A percentile compares a stretch with the other conserved stretches of the same genome.
phyloP scores from a whole-genome alignment of 2,113 vertebrate genomes.

The Pelusios castaneus region DNA sequence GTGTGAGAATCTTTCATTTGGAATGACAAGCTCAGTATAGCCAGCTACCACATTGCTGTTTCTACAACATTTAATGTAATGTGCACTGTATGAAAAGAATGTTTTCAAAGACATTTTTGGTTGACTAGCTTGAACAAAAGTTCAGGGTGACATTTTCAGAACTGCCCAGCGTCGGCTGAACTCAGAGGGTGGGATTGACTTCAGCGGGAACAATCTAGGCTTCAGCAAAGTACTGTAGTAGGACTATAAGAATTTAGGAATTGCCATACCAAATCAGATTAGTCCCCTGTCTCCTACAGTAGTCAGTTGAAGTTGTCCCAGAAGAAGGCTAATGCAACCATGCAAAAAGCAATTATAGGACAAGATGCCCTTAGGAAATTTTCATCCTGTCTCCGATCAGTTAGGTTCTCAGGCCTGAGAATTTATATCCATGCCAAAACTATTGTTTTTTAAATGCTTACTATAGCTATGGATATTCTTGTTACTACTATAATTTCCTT shows the following conservation, averaged over 20 bases:
- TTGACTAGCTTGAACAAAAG: neutral
- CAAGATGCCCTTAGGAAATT: neutral
- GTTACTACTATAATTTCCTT: slow-evolving; percentile 50
- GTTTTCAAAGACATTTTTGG: neutral
- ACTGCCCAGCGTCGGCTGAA: neutral
- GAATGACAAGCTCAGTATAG: slow-evolving; percentile 5
- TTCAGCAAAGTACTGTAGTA: neutral
- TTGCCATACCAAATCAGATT: neutral
- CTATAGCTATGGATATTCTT: slow-evolving; percentile 28
- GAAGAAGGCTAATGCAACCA: neutral
- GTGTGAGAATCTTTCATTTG: slow-evolving; percentile 25
- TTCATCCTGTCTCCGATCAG: neutral
- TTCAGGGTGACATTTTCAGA: neutral
- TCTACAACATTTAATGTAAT: neutral
- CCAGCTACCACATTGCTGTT: slow-evolving; percentile 20
- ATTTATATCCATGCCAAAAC: neutral
- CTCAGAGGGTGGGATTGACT: neutral
- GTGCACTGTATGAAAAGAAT: neutral
- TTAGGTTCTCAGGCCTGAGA: neutral
- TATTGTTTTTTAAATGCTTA: slow-evolving; percentile 30
- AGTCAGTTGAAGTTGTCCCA: neutral
- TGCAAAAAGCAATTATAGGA: neutral
- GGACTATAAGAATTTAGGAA: neutral
- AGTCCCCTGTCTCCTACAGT: neutral
- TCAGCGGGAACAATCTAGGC: neutral